Conservation (phyloP, 2,797 vertebrate genomes). For the Pempheris klunzingeri region DNA sequence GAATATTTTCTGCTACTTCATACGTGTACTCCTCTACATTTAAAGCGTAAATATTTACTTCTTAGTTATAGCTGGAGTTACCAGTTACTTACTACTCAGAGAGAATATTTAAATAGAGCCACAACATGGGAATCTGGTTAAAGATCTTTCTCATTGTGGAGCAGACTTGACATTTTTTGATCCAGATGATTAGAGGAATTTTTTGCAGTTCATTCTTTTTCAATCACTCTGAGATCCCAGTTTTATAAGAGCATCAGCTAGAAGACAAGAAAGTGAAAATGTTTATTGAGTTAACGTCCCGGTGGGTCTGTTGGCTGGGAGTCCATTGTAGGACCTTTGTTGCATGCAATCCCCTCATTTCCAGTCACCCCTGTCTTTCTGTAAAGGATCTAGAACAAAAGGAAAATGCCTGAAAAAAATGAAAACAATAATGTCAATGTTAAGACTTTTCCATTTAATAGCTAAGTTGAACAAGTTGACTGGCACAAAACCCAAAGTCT, state of each 20-base stretch:
- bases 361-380: conserved; percentile 57
- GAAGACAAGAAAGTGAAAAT: conserved; percentile 47
- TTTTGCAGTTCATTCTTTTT: conserved; percentile 7
- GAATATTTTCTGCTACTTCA: too few relatives aligned
- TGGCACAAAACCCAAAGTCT: conserved; percentile 33
- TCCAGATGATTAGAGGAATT: neutral
- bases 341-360: conserved; percentile 34
- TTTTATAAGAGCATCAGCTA: conserved; percentile 49
- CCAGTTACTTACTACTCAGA: too few relatives aligned
- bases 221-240: conserved; percentile 17
- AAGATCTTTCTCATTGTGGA: neutral
- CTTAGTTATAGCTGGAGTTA: too few relatives aligned
- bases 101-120: neutral
- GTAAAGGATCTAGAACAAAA: conserved; percentile 48
- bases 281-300: conserved; percentile 59
- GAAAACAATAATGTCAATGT: conserved; percentile 62
- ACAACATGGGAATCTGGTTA: neutral
- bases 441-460: conserved; percentile 60
- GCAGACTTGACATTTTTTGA: neutral
- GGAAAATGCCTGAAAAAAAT: conserved; percentile 49
- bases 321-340: conserved; percentile 26
- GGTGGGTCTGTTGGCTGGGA: conserved; percentile 48
- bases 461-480: conserved; percentile 43
- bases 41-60: too few relatives aligned
- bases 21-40: too few relatives aligned